phyloP scores from a whole-genome alignment of 1,140 invertebrate genomes.

The Listronotus bonariensis region DNA sequence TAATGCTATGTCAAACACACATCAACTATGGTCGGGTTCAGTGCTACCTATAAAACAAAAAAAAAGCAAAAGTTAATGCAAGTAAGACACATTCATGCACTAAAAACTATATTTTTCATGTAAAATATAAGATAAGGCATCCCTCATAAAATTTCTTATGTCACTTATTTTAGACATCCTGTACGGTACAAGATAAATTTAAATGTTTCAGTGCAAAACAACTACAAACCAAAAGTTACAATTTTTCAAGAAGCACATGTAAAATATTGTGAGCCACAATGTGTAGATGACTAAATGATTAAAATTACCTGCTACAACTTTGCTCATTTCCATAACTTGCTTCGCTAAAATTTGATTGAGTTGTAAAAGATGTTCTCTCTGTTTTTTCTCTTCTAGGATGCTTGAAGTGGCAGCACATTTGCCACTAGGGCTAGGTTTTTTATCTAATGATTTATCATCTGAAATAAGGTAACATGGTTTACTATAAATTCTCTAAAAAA shows the following conservation, averaged over 20 bases:
- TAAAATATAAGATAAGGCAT: too few relatives aligned
- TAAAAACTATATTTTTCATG: not conserved
- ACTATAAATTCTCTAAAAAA: too few relatives aligned
- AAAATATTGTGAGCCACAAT: too few relatives aligned
- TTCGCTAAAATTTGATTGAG: slow-evolving; percentile 90
- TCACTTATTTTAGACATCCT: too few relatives aligned
- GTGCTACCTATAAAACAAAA: slow-evolving; percentile 31
- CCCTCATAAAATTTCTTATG: too few relatives aligned
- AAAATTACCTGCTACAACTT: slow-evolving; percentile 83
- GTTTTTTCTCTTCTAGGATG: slow-evolving; percentile 75
- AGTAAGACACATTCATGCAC: not conserved
- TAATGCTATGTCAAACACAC: slow-evolving; percentile 26
- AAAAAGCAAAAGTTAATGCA: slow-evolving; percentile 27
- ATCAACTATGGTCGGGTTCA: slow-evolving; percentile 35
- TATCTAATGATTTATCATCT: slow-evolving; percentile 44
- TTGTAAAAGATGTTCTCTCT: slow-evolving; percentile 84
- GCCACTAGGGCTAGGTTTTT: slow-evolving; percentile 37
- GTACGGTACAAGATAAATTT: too few relatives aligned
- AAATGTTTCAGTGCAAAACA: not conserved
- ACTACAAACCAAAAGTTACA: too few relatives aligned
- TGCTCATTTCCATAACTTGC: slow-evolving; percentile 92
- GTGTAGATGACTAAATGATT: too few relatives aligned
- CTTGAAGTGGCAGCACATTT: slow-evolving; percentile 48
- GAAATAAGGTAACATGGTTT: too few relatives aligned
- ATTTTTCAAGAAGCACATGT: too few relatives aligned